Evolutionary conservation across 2,888 invertebrate genomes (phyloP).

Genomic region (Phortica magna): DNA sequence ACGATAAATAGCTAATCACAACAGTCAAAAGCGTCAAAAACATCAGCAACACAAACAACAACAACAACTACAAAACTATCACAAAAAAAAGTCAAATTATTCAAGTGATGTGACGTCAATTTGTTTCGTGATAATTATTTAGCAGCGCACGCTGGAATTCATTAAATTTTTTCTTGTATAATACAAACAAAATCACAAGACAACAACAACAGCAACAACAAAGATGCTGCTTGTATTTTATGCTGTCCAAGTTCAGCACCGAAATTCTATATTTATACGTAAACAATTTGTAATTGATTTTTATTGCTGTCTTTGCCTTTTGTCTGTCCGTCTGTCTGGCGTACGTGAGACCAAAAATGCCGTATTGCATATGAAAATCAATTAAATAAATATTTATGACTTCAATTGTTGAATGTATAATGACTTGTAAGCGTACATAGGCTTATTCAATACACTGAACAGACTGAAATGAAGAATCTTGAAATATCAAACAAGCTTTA

Average conservation of each 20-base stretch:
- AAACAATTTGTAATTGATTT: constrained; percentile 16
- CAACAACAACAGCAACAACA: neutral
- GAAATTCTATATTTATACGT: neutral
- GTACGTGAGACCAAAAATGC: neutral
- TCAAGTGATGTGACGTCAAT: constrained; percentile 62
- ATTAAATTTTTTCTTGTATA: constrained; percentile 54
- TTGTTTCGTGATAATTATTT: constrained; percentile 54
- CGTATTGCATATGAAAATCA: neutral
- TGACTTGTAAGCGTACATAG: no score
- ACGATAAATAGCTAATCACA: neutral
- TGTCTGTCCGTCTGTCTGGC: neutral
- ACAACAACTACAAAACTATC: constrained; percentile 11
- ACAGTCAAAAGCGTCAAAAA: constrained; percentile 7
- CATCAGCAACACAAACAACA: constrained; percentile 6
- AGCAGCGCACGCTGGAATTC: constrained; percentile 68
- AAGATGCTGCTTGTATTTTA: neutral
- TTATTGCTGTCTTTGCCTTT: constrained; percentile 8
- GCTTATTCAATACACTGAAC: no score
- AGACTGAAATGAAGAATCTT: no score
- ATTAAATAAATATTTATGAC: no score
- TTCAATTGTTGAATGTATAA: no score
- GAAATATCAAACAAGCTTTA: no score
- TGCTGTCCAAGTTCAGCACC: neutral
- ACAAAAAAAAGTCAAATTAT: constrained; percentile 17
- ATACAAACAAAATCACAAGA: no score